Base-by-base conservation (phyloP, 1,140 invertebrate species). In the Diachasma alloeum region DNA sequence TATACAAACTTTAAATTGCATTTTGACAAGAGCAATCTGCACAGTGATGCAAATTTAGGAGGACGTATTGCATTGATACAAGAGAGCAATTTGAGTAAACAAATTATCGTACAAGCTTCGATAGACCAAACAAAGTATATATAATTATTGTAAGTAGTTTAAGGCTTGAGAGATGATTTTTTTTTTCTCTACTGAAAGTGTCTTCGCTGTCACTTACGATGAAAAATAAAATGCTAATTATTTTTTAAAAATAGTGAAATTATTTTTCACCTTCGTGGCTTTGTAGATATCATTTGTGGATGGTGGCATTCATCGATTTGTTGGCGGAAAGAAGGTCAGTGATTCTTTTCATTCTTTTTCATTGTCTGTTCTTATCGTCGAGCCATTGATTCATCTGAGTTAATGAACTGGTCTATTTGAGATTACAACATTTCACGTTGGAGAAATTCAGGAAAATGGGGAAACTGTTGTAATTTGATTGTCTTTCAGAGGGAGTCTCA, bases 51-150 rank as follows among this genome's bases (percentile, higher is more conserved):
- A 66, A 53, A 73, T 67, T 75, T 67, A 71, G 68, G 69, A 76
- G 53, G 70, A 76, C 63, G 22, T 56, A 37, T 53, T 42, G 71
- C 17, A 46, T 76, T 22, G 15, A 15, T n/a, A 67, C 71, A 72
- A 67, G 11, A 26, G 19, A 44, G 11, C 24, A 72, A 19, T n/a
- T 70, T 31, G 39, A 46, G 19, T 17, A 44, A 39, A 77, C 13
- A 67, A 72, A 67, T 73, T 44, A 74, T 69, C 48, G 77, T 78
- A 78, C 73, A 75, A 78, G 77, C 77, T 79, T 79, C 74, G 56
- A 78, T 79, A 79, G 77, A 79, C 77, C 77, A 79, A 78, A 72
- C 56, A 70, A 59, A 15, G 36, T 46, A 70, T 70, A 56, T 17
- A 72, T 42, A 19, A 53, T 69, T 31, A 66, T 42, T 37, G 63